phyloP scores from a whole-genome alignment of 2,888 invertebrate genomes.

The Nyleta sp. region DNA sequence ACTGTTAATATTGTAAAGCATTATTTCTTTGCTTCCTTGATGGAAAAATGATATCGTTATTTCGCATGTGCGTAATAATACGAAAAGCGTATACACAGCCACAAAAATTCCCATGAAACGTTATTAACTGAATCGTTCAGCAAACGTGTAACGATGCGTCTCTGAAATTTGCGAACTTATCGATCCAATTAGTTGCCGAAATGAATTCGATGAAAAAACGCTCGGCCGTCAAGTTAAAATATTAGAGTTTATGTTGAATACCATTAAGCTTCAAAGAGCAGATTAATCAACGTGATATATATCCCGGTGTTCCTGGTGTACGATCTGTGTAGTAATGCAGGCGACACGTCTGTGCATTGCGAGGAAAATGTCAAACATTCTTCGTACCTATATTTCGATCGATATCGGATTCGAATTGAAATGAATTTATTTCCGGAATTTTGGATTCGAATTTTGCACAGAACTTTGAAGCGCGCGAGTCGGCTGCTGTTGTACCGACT shows the following conservation, averaged over 20 bases:
- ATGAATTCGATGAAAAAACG: conserved; percentile 16
- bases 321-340: conserved; percentile 20
- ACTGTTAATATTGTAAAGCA: no score
- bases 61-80: no score
- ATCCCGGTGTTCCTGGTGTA: conserved; percentile 1
- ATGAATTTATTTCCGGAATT: conserved; percentile 30
- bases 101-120: background rate
- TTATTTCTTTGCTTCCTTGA: no score
- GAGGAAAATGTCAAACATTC: conserved; percentile 54
- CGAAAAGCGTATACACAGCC: no score
- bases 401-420: conserved; percentile 24
- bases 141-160: no score
- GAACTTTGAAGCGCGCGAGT: background rate
- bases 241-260: conserved; percentile 6
- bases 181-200: conserved; percentile 11
- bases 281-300: conserved; percentile 29
- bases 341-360: conserved; percentile 26
- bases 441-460: conserved; percentile 23
- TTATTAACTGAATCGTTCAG: no score
- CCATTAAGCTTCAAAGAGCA: conserved; percentile 16
- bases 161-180: background rate
- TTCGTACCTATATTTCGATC: conserved; percentile 34
- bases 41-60: no score
- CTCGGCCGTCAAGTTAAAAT: conserved; percentile 6
- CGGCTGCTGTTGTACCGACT: background rate